Percentiles rank a stretch among this genome's conserved stretches.
Evolutionary conservation across 2,888 invertebrate species (phyloP).

Genomic region (Lithophane ornitopus): DNA sequence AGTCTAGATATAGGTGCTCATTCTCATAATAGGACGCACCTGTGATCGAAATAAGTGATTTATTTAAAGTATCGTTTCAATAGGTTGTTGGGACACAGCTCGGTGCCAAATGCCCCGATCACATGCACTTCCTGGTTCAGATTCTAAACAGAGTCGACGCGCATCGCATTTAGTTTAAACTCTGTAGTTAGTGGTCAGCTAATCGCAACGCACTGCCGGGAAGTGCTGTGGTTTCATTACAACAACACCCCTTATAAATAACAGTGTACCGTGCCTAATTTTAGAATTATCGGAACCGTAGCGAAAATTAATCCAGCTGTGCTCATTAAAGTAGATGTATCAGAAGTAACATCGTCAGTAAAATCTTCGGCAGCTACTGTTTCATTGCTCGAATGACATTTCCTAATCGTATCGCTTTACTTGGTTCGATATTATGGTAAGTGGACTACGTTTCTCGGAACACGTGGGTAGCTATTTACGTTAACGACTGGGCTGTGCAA

Average conservation of each 20-base stretch:
- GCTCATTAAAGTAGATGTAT: conserved; percentile 28
- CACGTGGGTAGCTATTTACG: conserved; percentile 69
- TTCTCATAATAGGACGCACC: conserved; percentile 26
- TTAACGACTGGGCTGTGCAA: conserved; percentile 57
- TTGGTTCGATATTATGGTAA: conserved; percentile 78
- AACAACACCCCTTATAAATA: conserved; percentile 76
- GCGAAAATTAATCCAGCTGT: conserved; percentile 73
- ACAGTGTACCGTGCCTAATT: conserved; percentile 77
- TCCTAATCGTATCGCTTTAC: conserved; percentile 76
- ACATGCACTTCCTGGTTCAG: conserved; percentile 79
- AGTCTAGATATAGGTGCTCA: background rate
- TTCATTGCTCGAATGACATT: conserved; percentile 78
- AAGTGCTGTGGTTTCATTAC: conserved; percentile 73
- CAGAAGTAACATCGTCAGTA: conserved; percentile 63
- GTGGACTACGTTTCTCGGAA: conserved; percentile 72
- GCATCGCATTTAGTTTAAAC: conserved; percentile 73
- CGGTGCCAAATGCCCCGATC: conserved; percentile 78
- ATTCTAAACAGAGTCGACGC: conserved; percentile 69
- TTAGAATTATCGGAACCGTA: conserved; percentile 78
- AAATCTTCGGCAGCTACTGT: conserved; percentile 67
- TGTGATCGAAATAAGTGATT: conserved; percentile 56
- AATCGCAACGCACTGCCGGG: conserved; percentile 73
- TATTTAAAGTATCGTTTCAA: conserved; percentile 69
- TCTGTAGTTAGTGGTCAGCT: conserved; percentile 71
- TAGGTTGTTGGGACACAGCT: conserved; percentile 75